Evolutionary conservation across 2,113 vertebrate species (phyloP).

Genomic region (Excalfactoria chinensis): DNA sequence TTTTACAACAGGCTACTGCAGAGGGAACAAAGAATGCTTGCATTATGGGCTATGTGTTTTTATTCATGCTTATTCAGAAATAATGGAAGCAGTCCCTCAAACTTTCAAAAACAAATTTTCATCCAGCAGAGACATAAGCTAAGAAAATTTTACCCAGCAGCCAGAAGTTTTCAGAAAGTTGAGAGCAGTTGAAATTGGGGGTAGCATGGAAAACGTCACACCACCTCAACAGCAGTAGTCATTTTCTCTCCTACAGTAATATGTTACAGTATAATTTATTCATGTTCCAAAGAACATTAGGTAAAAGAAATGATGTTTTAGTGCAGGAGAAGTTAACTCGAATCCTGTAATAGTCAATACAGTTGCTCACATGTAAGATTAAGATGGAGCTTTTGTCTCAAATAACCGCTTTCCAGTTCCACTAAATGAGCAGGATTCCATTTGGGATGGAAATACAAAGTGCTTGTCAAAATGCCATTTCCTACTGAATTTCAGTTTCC

Average conservation of each 20-base stretch:
- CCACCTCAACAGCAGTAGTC: constrained; percentile 16
- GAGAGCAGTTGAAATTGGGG: constrained; percentile 1
- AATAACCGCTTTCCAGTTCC: constrained; percentile 27
- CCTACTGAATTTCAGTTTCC: constrained; percentile 50
- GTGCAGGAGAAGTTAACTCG: constrained; percentile 1
- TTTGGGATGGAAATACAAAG: constrained; percentile 43
- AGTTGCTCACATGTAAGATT: neutral
- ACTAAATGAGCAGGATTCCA: constrained; percentile 29
- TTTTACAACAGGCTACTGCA: neutral
- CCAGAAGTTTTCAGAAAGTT: constrained; percentile 48
- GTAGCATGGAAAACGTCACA: constrained; percentile 44
- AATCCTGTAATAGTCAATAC: neutral
- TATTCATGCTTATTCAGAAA: neutral
- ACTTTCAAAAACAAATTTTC: constrained; percentile 14
- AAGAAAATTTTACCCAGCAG: neutral
- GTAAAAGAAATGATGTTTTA: neutral
- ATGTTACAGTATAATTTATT: constrained; percentile 46
- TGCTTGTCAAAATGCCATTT: constrained; percentile 66
- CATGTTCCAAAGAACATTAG: constrained; percentile 25
- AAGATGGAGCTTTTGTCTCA: neutral
- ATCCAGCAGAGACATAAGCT: neutral
- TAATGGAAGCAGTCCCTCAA: neutral
- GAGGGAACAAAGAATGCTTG: neutral
- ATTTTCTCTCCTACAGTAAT: constrained; percentile 41
- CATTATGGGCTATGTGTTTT: neutral